Base-by-base conservation (phyloP, 1,140 invertebrate species). In the Diabrotica virgifera region DNA sequence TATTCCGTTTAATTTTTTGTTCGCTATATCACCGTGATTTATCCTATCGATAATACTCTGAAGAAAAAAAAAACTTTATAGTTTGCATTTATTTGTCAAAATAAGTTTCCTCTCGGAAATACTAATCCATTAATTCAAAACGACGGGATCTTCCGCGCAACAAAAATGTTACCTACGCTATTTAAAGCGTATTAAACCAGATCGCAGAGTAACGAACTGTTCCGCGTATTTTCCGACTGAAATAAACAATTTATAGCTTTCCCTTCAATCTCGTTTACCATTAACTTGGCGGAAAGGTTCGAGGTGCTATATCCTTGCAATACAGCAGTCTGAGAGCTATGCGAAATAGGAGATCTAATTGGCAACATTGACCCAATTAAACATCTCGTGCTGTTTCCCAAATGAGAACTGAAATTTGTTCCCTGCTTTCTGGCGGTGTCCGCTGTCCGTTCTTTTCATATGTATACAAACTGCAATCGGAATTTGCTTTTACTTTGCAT, bases 291-390 rank as follows among this genome's bases (percentile, higher is more conserved):
- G 58, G 40, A 59, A 46, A 50, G 58, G 38, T 59, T 51, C 38
- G 38, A 59, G 38, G 58, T 24, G 36, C 37, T 46, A 59, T 35
- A 0, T 59, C 40, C 58, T 50, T 36, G 38, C 38, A 38, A 46
- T 51, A 2, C 38, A 51, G 14, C 36, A 40, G 8, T 62, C 37
- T 14, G 36, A 54, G 37, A 36, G 59, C 58, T n/a, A 61, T 61
- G 50, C 35, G 50, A 36, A 52, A 61, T 61, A 35, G 50, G 10
- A 14, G 24, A 36, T 11, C 46, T 61, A 52, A 61, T 61, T 61
- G 59, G 50, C 59, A 35, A 11, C 46, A 13, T 52, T 61, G 59
- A 52, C 51, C 59, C 12, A 61, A 61, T 61, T 61, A 61, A 52
- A 61, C 50, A 14, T 35, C 52, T 36, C 35, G 46, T n/a, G 11